Conservation (phyloP, 2,113 vertebrate species). For the Argyrosomus japonicus region DNA sequence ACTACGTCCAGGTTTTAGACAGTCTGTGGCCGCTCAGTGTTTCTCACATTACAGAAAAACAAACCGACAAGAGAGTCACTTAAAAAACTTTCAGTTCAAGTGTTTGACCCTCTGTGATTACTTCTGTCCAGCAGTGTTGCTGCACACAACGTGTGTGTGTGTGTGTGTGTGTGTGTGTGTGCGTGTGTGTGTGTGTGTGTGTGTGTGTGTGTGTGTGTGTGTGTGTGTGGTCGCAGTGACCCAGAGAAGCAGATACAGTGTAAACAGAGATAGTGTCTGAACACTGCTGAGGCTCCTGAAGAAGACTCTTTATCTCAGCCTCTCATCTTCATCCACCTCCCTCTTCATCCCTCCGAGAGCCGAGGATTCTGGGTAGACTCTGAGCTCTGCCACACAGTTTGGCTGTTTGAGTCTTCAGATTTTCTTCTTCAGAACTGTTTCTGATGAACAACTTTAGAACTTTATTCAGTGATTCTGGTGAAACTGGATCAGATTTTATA, state of each 20-base stretch:
- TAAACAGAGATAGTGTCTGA: slow-evolving; percentile 37
- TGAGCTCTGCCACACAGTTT: background rate
- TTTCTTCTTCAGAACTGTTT: too few relatives aligned
- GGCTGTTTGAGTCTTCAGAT: too few relatives aligned
- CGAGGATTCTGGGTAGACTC: background rate
- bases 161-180: background rate
- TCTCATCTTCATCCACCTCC: slow-evolving; percentile 1
- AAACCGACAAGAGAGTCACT: background rate
- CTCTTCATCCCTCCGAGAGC: background rate
- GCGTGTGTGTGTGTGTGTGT: background rate
- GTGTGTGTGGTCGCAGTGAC: slow-evolving; percentile 17
- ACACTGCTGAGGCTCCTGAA: slow-evolving; percentile 14
- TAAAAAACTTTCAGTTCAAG: background rate
- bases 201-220: slow-evolving; percentile 23
- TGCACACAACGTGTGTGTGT: background rate
- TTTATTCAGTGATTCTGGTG: too few relatives aligned
- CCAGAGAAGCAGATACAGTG: slow-evolving; percentile 4
- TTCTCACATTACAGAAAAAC: background rate
- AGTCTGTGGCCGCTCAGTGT: background rate
- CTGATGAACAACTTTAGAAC: too few relatives aligned
- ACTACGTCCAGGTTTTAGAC: too few relatives aligned
- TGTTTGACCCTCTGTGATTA: slow-evolving; percentile 17
- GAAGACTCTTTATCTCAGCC: slow-evolving; percentile 25
- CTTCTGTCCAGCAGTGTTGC: background rate
- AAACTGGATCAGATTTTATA: too few relatives aligned